Base-by-base conservation (phyloP, 2,888 invertebrate species). In the Escarpia spicata region DNA sequence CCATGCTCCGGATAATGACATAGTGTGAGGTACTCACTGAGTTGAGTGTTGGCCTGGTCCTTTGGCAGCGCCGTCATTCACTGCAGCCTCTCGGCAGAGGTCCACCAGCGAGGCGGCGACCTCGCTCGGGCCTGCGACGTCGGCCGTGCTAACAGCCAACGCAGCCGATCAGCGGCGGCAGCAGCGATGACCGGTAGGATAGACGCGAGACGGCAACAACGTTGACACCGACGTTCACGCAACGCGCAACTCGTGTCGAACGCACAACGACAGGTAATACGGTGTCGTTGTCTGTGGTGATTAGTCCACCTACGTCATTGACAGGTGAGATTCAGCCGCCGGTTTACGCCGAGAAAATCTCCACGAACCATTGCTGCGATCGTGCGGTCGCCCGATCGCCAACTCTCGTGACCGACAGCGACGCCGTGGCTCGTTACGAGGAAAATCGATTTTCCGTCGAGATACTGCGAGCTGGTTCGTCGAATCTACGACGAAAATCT, bases 301-400 rank as follows among this genome's bases (percentile, higher is more conserved):
- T 75, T 75, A 75, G 75, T 75, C 75, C 75, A 75, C n/a, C 75
- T 75, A 75, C 75, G 75, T 75, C 75, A 75, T 75, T 75, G 75
- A 75, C 75, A 75, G 75, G 75, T 75, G 75, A 75, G 75, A 75
- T 75, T 75, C 19, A 26, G 75, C 75, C 75, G 75, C 75, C 26
- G 75, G 19, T 75, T 75, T 75, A 26, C 75, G 75, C 75, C 75
- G n/a, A 19, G 26, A 75, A 26, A 75, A 26, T 75, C 26, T n/a
- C 75, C n/a, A 15, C 19, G 75, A 75, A n/a, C n/a, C 75, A 75
- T 75, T n/a, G 75, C 75, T 26, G n/a, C 75, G n/a, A 75, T 75
- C 26, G 75, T 75, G 75, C 52, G 52, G 45, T 60, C 6, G 75
- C 75, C 19, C 75, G 6, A 26, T 26, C 75, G 26, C 75, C n/a